phyloP scores from a whole-genome alignment of 1,140 invertebrate species.

The Drosophila punjabiensis region DNA sequence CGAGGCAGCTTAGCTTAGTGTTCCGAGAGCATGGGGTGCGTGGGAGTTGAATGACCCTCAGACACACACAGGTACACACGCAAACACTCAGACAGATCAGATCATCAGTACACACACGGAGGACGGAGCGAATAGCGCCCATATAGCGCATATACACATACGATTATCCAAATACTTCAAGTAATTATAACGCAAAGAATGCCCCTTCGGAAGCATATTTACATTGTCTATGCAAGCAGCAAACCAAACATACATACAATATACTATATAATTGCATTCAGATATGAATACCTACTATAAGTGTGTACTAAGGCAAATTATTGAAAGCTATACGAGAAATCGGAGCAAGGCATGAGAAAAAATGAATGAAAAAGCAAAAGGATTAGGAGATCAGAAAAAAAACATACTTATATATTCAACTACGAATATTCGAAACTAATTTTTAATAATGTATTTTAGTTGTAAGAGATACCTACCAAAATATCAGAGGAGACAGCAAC shows the following conservation, averaged over 20 bases:
- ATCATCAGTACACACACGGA: conserved; percentile 30
- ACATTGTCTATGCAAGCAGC: conserved; percentile 48
- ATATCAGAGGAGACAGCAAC: conserved; percentile 55
- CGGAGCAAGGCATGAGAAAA: neutral
- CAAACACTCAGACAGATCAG: conserved; percentile 5
- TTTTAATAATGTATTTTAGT: conserved; percentile 77
- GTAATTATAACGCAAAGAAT: conserved; percentile 60
- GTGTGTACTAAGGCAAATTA: conserved; percentile 48
- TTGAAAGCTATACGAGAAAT: conserved; percentile 27
- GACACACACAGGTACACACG: conserved; percentile 41
- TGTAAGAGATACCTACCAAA: conserved; percentile 64
- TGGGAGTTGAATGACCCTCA: conserved; percentile 75
- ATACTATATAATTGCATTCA: conserved; percentile 26
- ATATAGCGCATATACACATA: conserved; percentile 55
- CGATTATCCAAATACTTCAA: conserved; percentile 77
- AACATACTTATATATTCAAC: conserved; percentile 48
- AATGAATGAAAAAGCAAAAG: neutral
- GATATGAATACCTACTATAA: conserved; percentile 49
- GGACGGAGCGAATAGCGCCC: conserved; percentile 24
- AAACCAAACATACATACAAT: conserved; percentile 48
- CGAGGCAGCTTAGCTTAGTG: conserved; percentile 75
- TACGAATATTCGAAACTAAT: conserved; percentile 60
- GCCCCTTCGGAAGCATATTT: conserved; percentile 36
- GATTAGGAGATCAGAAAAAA: conserved; percentile 14
- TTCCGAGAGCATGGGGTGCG: conserved; percentile 65